Conservation (phyloP, 2,797 vertebrate genomes). For the Pipistrellus pygmaeus region DNA sequence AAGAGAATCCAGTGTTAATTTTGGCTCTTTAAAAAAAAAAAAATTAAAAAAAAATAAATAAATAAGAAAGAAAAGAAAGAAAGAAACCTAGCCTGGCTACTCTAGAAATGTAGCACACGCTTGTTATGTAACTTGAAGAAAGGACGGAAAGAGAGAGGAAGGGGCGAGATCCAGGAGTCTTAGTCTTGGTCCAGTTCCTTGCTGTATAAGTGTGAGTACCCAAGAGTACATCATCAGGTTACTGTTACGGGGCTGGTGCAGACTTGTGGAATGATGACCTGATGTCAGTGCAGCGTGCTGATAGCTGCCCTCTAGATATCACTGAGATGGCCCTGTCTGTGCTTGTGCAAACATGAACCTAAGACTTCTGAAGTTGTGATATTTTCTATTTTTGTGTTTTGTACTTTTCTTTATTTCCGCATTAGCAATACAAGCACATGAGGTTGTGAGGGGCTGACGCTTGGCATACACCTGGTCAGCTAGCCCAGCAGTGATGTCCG, state of each 20-base stretch:
- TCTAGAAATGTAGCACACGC: background rate
- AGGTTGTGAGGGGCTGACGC: background rate
- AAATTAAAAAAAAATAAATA: too few relatives aligned
- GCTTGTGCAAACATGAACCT: background rate
- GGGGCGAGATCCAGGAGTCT: background rate
- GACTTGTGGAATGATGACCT: background rate
- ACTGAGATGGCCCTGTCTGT: background rate
- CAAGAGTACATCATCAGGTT: too few relatives aligned
- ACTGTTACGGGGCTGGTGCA: background rate
- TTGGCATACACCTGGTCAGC: accelerated
- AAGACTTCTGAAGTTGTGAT: background rate
- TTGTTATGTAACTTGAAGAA: background rate
- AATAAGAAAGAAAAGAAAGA: background rate
- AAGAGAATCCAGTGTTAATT: slow-evolving; percentile 24
- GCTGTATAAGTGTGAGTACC: background rate
- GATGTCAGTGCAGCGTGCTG: accelerated
- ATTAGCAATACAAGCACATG: background rate
- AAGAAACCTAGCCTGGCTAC: background rate
- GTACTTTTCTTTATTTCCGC: background rate
- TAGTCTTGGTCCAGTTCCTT: background rate
- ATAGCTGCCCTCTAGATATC: background rate
- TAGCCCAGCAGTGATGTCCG: too few relatives aligned
- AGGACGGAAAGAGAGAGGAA: background rate
- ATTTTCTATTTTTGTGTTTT: background rate
- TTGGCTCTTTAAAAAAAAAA: background rate